Evolutionary conservation across 2,797 vertebrate species (phyloP), one percentile per base, ranked within the genome.

Genomic region (Sebastes elongatus): DNA sequence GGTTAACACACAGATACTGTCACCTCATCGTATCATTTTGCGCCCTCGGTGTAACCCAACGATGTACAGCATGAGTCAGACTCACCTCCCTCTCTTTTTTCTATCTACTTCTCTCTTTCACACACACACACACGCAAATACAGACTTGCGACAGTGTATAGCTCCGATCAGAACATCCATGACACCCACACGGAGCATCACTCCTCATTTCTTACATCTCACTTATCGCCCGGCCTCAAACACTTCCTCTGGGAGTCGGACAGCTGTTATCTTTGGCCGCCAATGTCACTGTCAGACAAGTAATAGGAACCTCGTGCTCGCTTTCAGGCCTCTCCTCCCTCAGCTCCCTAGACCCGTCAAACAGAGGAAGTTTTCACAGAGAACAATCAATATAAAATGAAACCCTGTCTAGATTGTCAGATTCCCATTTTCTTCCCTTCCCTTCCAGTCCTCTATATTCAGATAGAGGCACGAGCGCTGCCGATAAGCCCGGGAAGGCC

Each of bases 221-320:
- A 83, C 88, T 94, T 94, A 94, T 95, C 92, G 32, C 32, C 59
- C 32, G 22, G 77, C 86, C 92, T 93, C 92, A 88, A 93, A 93
- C 89, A 78, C 90, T 93, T 94, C 92, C 92, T 89, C 88, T 60
- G 83, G 90, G 90, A 93, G 71, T 85, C 7, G 70, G 88, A 86
- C 92, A 90, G 92, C 89, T 93, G 90, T 94, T 94, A 94, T 95
- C 93, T 94, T 79, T 82, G 85, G 87, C 88, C 72, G 60, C 82
- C 88, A 86, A 89, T 88, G 91, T 92, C 90, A 92, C 82, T 89
- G 89, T 92, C 92, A 88, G 88, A 84, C 85, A 73, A 89, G 89
- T 92, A 93, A 94, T 90, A 85, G 86, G 90, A 93, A 88, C 88
- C 89, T 64, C 55, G 77, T 78, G 81, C 84, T 82, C 63, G 10